A percentile compares a stretch with the other conserved stretches of the same genome.
These are phyloP conservation scores for Mactromeris polynyma DNA, from an alignment of 2,888 invertebrate genomes.

Conservation along the genomic window DNA sequence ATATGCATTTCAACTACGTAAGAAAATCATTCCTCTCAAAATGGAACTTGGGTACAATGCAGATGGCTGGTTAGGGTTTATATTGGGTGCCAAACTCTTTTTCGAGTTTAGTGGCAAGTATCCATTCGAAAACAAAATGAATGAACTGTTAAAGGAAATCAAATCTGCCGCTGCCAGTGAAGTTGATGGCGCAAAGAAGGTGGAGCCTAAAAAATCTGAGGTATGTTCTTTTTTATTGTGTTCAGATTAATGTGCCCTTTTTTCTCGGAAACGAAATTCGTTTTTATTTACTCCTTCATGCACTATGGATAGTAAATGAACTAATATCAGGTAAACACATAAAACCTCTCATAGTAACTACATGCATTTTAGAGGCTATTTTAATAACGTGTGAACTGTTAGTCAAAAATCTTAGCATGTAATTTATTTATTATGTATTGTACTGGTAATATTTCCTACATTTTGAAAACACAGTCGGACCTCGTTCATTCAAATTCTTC, in stretches of 20 bases:
- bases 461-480: too few relatives aligned
- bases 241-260: background rate
- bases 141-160: slow-evolving; percentile 56
- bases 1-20: slow-evolving; percentile 67
- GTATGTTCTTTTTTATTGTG: background rate
- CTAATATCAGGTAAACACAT: too few relatives aligned
- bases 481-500: too few relatives aligned
- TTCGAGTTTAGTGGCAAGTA: slow-evolving; percentile 72
- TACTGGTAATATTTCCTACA: too few relatives aligned
- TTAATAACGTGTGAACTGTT: too few relatives aligned
- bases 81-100: slow-evolving; percentile 69
- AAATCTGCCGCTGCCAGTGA: background rate
- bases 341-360: too few relatives aligned
- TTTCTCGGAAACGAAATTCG: too few relatives aligned
- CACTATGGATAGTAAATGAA: too few relatives aligned
- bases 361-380: too few relatives aligned
- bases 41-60: slow-evolving; percentile 68
- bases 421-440: too few relatives aligned
- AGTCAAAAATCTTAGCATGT: too few relatives aligned
- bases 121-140: slow-evolving; percentile 62
- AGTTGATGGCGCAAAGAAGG: background rate
- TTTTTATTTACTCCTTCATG: too few relatives aligned
- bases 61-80: slow-evolving; percentile 74
- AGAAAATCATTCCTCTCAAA: slow-evolving; percentile 67
- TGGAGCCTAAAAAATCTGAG: background rate